Base-by-base conservation (phyloP, 2,797 vertebrate species). In the Chromobotia macracanthus region DNA sequence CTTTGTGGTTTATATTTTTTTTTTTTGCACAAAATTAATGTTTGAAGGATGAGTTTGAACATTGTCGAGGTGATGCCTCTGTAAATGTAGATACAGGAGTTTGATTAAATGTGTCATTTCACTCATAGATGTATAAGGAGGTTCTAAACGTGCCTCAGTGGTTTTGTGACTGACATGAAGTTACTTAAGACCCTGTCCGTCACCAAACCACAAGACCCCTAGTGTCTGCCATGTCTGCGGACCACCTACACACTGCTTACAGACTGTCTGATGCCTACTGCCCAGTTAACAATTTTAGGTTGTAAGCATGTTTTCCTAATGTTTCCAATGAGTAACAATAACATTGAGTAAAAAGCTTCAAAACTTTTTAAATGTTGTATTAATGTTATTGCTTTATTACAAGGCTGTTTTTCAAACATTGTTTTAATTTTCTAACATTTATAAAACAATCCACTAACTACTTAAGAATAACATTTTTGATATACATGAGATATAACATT, bases 1-100 rank as follows among this genome's bases (percentile, higher is more conserved):
- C 75, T 83, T 80, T 75, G 65, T 56, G 15, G 58, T 78, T 46
- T 53, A 61, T 55, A 50, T 51, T 46, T 21, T 3, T 25, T 41
- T 63, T 28, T 67, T 68, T 65, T 72, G 38, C 35, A 21, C 28
- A 11, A 55, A 72, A 72, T 63, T 9, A 55, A 44, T 79, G 68
- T 79, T 72, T 56, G 61, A 80, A 50, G 69, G 66, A 23, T 0
- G 3, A 35, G 35, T 51, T 53, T 66, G 15, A 72, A 55, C n/a
- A 12, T 28, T 1, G 16, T 65, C 18, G 21, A 35, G 48, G 56
- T 51, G 63, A 44, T 71, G 18, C 46, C 9, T 18, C 51, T 53
- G 69, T 78, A 58, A 77, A 77, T 77, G 28, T 69, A n/a, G 65
- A 77, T 21, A 12, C 23, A 25, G 13, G 15, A 9, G 28, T 41